Evolutionary conservation across 2,888 invertebrate genomes (phyloP), one percentile per base, ranked within the genome.

Genomic region (Drosophila austrosaltans): DNA sequence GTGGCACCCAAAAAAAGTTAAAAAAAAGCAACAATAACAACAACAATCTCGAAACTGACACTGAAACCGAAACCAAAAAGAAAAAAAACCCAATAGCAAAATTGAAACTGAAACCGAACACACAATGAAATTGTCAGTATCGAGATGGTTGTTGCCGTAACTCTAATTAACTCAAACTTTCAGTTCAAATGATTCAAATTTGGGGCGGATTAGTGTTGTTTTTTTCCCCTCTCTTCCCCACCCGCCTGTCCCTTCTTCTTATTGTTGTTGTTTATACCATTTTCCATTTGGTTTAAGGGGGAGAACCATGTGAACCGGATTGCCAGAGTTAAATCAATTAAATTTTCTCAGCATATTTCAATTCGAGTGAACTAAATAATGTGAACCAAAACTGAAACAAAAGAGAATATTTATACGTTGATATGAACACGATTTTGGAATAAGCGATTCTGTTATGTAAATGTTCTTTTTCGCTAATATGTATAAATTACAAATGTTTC

Each of bases 101-200:
- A 42, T 16, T 6, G 42, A 42, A 42, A 42, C 40, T n/a, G 40
- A 40, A 40, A 39, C 39, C 61, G n/a, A 25, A n/a, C 63, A 10
- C 4, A 69, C 72, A 72, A 72, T 72, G 72, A 54, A 72, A 75
- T 72, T 57, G 69, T 69, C 76, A 73, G 74, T 65, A 67, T 67
- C 60, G n/a, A 60, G 59, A 36, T 44, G 42, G 60, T 66, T 12
- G 28, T 58, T 42, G 65, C 59, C 20, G 60, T 20, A 69, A 56
- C 66, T 20, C 67, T 8, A 40, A 57, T 53, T 42, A 56, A 40
- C 72, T 72, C 40, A 61, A 48, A 44, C 44, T 42, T 20, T 40
- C 53, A 48, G 62, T 48, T 48, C 48, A 48, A 48, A 48, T 3
- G 22, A 48, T 48, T 48, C 25, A 48, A 48, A 48, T 48, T 48